Conservation (phyloP, 1,140 invertebrate species). For the Aphidius ervi region DNA sequence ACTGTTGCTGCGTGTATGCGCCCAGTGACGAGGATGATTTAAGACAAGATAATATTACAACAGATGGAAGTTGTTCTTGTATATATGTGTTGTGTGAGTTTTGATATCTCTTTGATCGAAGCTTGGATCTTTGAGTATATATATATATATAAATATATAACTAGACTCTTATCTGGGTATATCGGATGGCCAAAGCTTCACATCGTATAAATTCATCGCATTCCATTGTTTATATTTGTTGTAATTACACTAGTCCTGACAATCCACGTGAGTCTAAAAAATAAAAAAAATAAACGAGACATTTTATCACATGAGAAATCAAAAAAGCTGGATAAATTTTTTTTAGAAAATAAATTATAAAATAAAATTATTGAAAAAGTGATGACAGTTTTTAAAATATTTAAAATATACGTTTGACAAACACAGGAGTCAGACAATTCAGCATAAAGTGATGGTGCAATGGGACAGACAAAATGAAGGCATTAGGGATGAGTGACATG, state of each 20-base stretch:
- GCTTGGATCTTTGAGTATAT: conserved; percentile 24
- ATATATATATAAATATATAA: conserved; percentile 16
- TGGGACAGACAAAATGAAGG: conserved; percentile 45
- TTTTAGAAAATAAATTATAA: not conserved
- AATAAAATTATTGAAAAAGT: too few relatives aligned
- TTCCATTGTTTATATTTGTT: conserved; percentile 41
- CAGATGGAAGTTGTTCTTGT: conserved; percentile 32
- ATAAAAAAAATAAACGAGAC: conserved; percentile 1
- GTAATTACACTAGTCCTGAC: conserved; percentile 36
- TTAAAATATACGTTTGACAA: too few relatives aligned
- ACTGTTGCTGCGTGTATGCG: conserved; percentile 16
- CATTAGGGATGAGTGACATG: conserved; percentile 46
- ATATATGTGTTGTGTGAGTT: conserved; percentile 27
- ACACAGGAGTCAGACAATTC: not conserved
- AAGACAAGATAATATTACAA: conserved; percentile 29
- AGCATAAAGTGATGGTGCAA: not conserved
- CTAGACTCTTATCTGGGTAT: conserved; percentile 20
- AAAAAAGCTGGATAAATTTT: conserved; percentile 6
- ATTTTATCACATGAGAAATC: conserved; percentile 24
- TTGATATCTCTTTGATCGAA: conserved; percentile 31
- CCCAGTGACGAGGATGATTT: conserved; percentile 36
- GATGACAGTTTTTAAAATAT: too few relatives aligned
- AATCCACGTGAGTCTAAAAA: conserved; percentile 2
- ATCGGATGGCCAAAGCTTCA: conserved; percentile 25
- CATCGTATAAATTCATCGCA: conserved; percentile 36